A percentile compares a stretch with the other conserved stretches of the same genome.
phyloP scores from a whole-genome alignment of 2,113 vertebrate species.

The Phalacrocorax pelagicus region DNA sequence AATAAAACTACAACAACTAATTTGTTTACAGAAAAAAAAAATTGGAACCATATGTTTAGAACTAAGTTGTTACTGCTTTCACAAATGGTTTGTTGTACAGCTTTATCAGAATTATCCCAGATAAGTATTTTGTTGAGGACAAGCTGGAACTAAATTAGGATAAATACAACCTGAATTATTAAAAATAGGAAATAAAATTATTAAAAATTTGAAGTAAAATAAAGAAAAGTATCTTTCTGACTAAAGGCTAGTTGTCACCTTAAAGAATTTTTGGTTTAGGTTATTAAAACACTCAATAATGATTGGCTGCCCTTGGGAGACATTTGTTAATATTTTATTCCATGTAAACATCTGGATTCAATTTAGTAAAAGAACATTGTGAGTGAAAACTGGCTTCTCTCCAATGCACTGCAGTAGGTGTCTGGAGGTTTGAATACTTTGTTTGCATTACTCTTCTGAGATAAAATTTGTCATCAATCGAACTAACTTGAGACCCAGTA shows the following conservation, averaged over 20 bases:
- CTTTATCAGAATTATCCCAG: conserved; percentile 36
- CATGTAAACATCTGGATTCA: conserved; percentile 73
- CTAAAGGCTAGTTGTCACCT: conserved; percentile 36
- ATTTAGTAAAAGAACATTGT: conserved; percentile 53
- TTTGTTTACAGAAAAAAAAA: neutral
- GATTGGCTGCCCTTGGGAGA: conserved; percentile 42
- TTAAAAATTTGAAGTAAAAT: conserved; percentile 20
- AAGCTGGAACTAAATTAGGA: conserved; percentile 48
- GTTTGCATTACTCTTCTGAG: conserved; percentile 15
- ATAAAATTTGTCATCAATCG: conserved; percentile 36
- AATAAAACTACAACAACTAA: neutral
- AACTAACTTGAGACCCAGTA: neutral
- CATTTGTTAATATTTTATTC: conserved; percentile 69
- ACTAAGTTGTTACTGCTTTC: conserved; percentile 19
- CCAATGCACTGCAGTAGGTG: conserved; percentile 33
- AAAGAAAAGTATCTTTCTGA: conserved; percentile 15
- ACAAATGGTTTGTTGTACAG: conserved; percentile 23
- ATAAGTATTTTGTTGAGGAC: conserved; percentile 37
- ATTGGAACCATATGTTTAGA: conserved; percentile 40
- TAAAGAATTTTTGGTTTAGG: conserved; percentile 45
- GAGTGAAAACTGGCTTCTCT: conserved; percentile 43
- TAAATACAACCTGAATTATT: conserved; percentile 20
- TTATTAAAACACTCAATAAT: conserved; percentile 67
- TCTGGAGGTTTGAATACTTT: conserved; percentile 13
- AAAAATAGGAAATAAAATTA: conserved; percentile 28